These are phyloP conservation scores for Propithecus perrieri DNA, from an alignment of 2,797 vertebrate species.

Conservation along the genomic window DNA sequence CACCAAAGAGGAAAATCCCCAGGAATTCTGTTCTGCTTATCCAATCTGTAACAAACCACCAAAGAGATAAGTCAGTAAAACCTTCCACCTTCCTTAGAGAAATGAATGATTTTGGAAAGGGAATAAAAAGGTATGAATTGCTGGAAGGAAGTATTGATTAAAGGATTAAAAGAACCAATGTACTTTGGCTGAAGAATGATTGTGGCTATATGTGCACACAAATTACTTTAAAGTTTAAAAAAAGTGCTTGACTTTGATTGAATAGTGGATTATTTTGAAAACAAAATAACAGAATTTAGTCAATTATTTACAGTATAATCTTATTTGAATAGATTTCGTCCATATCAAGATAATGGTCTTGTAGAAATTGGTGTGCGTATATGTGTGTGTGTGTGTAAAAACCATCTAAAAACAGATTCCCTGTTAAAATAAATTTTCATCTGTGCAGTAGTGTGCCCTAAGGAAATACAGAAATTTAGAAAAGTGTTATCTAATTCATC, in stretches of 20 bases:
- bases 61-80: neutral
- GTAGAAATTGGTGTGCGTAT: neutral
- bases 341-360: neutral
- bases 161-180: slow-evolving; percentile 17
- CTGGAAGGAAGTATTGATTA: slow-evolving; percentile 41
- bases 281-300: slow-evolving; percentile 35
- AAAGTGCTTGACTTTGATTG: neutral
- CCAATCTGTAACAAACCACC: neutral
- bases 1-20: neutral
- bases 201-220: neutral
- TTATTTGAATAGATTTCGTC: slow-evolving; percentile 41
- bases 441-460: neutral
- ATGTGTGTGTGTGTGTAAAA: neutral
- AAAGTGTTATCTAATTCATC: neutral
- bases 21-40: neutral
- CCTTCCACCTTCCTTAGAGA: neutral
- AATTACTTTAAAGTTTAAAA: slow-evolving; percentile 29
- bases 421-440: slow-evolving; percentile 18
- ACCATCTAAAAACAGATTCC: neutral
- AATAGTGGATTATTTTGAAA: slow-evolving; percentile 20
- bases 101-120: slow-evolving; percentile 7
- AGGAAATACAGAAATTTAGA: neutral
- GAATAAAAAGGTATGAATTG: slow-evolving; percentile 19
- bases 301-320: neutral
- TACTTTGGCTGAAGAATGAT: slow-evolving; percentile 9